These are phyloP conservation scores for Morpho helenor DNA, from an alignment of 2,888 invertebrate species.

Conservation along the genomic window DNA sequence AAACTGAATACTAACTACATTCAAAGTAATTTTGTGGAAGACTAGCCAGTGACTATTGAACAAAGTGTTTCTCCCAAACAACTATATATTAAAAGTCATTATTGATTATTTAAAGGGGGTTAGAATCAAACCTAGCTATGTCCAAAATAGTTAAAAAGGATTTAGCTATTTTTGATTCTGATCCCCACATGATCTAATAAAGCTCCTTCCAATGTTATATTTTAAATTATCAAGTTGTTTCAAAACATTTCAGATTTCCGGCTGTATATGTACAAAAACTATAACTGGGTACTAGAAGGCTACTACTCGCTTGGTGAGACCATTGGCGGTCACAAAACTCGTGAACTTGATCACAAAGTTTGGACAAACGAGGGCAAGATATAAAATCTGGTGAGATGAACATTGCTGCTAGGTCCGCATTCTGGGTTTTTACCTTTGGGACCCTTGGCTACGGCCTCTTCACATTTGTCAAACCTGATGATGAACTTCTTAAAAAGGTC, in stretches of 20 bases:
- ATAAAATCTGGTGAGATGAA: conserved; percentile 66
- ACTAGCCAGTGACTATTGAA: no score
- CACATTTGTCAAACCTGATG: conserved; percentile 75
- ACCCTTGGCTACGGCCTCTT: conserved; percentile 81
- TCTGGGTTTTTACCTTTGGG: conserved; percentile 81
- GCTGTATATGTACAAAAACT: conserved; percentile 82
- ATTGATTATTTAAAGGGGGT: no score
- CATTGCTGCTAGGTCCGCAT: conserved; percentile 67
- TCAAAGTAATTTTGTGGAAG: no score
- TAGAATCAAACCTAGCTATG: no score
- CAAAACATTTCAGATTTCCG: conserved; percentile 81
- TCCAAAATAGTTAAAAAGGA: no score
- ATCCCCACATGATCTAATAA: no score
- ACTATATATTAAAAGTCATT: no score
- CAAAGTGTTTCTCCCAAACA: no score
- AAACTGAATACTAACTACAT: no score
- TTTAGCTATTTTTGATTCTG: no score
- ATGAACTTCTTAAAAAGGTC: conserved; percentile 77
- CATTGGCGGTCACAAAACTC: conserved; percentile 69
- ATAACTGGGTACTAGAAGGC: conserved; percentile 81
- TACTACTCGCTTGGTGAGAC: conserved; percentile 85
- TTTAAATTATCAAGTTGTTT: no score
- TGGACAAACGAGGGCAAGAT: conserved; percentile 78
- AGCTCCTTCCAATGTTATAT: no score
- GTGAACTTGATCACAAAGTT: conserved; percentile 76